phyloP scores from a whole-genome alignment of 2,888 invertebrate species.

The Himalopsyche kuldschensis region DNA sequence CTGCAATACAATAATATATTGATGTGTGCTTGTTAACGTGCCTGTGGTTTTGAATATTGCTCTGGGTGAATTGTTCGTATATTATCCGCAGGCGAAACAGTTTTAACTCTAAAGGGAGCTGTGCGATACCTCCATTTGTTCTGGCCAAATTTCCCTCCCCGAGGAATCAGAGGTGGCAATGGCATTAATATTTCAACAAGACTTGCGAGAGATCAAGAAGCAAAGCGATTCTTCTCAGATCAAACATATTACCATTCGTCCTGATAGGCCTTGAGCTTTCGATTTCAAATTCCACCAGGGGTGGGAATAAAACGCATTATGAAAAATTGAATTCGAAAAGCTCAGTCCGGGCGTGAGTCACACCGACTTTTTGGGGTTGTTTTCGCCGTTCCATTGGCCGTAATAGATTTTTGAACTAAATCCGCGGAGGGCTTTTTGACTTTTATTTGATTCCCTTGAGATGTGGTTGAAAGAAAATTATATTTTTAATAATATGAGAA shows the following conservation, averaged over 20 bases:
- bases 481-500: neutral
- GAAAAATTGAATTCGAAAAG: slow-evolving; percentile 30
- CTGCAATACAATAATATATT: too few species aligned
- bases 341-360: slow-evolving; percentile 20
- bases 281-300: slow-evolving; percentile 13
- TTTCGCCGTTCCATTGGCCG: slow-evolving; percentile 4
- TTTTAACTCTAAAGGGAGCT: neutral
- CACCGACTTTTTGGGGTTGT: slow-evolving; percentile 2
- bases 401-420: slow-evolving; percentile 23
- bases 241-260: neutral
- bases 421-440: neutral
- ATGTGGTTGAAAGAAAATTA: neutral
- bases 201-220: slow-evolving; percentile 13
- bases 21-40: too few species aligned
- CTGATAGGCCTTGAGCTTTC: neutral
- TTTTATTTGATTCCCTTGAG: neutral
- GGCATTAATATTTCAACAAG: slow-evolving; percentile 34
- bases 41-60: too few species aligned
- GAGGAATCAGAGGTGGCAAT: slow-evolving; percentile 37
- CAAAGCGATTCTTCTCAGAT: slow-evolving; percentile 6
- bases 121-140: slow-evolving; percentile 26
- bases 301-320: slow-evolving; percentile 27
- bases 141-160: slow-evolving; percentile 23
- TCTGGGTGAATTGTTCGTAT: neutral
- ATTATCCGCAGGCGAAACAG: neutral